phyloP scores from a whole-genome alignment of 2,888 invertebrate genomes.

The Petrolisthes manimaculis region DNA sequence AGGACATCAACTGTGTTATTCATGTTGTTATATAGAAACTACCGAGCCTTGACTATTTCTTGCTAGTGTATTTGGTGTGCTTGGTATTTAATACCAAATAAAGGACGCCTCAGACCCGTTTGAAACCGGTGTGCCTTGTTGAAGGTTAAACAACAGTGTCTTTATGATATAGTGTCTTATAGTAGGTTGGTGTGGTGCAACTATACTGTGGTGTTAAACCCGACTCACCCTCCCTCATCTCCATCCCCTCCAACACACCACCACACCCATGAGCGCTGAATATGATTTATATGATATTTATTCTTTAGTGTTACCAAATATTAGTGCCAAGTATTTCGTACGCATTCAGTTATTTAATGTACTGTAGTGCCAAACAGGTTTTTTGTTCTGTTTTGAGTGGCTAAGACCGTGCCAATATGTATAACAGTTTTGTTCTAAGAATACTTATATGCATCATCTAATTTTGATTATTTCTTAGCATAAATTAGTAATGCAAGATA shows the following conservation, averaged over 20 bases:
- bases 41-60: constrained; percentile 35
- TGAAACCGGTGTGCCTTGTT: constrained; percentile 59
- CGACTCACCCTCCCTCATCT: constrained; percentile 28
- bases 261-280: constrained; percentile 37
- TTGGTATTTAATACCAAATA: constrained; percentile 46
- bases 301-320: constrained; percentile 58
- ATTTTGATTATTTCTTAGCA: no score
- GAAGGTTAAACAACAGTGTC: constrained; percentile 56
- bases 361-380: constrained; percentile 62
- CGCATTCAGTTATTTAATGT: constrained; percentile 54
- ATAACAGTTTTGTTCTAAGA: constrained; percentile 21
- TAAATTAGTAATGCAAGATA: no score
- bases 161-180: constrained; percentile 55
- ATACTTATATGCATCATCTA: constrained; percentile 15
- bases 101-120: constrained; percentile 39
- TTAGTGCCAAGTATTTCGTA: constrained; percentile 60
- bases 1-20: constrained; percentile 42
- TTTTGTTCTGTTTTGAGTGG: constrained; percentile 45
- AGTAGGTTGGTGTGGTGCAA: constrained; percentile 43
- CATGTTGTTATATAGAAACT: constrained; percentile 11
- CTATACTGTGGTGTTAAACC: constrained; percentile 11
- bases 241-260: constrained; percentile 33
- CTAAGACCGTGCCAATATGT: constrained; percentile 52
- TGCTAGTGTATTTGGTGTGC: constrained; percentile 44
- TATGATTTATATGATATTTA: constrained; percentile 57